phyloP scores from a whole-genome alignment of 2,888 invertebrate genomes.

The Endotricha flammealis region DNA sequence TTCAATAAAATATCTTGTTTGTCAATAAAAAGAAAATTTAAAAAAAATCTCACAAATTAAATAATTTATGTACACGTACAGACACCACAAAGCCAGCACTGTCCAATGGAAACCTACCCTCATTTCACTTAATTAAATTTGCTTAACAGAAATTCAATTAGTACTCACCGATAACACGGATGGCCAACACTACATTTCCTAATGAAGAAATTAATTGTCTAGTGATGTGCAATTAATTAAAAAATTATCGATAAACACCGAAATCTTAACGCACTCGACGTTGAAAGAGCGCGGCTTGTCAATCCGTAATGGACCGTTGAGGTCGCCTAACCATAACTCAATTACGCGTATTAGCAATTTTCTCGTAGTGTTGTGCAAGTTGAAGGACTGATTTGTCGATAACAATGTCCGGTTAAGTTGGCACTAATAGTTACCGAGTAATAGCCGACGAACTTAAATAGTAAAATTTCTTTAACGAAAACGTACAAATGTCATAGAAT shows the following conservation, averaged over 20 bases:
- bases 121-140: conserved; percentile 3
- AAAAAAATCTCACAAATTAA: conserved; percentile 1
- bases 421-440: too few relatives aligned
- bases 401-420: too few relatives aligned
- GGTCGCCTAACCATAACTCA: conserved; percentile 69
- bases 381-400: conserved; percentile 28
- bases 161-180: conserved; percentile 9
- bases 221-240: conserved; percentile 4
- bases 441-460: too few relatives aligned
- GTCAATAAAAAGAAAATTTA: conserved; percentile 2
- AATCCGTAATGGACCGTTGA: conserved; percentile 57
- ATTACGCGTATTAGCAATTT: conserved; percentile 75
- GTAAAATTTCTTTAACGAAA: too few relatives aligned
- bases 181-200: conserved; percentile 39
- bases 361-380: conserved; percentile 43
- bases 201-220: conserved; percentile 1
- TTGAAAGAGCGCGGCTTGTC: conserved; percentile 31
- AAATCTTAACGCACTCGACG: conserved; percentile 21
- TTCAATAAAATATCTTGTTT: too few relatives aligned
- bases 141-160: conserved; percentile 5
- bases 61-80: too few relatives aligned
- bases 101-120: background rate
- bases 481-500: too few relatives aligned
- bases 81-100: too few relatives aligned
- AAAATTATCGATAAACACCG: conserved; percentile 16